phyloP scores from a whole-genome alignment of 2,888 invertebrate genomes.

The Saturnia japonica region DNA sequence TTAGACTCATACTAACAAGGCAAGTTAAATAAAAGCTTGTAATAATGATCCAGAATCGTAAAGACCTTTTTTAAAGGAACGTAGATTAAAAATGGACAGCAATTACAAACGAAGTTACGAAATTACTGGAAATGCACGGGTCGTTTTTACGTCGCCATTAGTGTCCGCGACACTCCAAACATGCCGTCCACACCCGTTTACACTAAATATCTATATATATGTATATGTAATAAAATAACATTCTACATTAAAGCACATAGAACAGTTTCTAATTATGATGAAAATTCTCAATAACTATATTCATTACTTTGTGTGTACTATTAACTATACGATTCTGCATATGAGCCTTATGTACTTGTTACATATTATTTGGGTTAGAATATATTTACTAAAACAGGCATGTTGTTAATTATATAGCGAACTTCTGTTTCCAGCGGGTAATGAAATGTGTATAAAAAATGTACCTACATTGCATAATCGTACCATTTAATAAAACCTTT shows the following conservation, averaged over 20 bases:
- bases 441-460: constrained; percentile 66
- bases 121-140: constrained; percentile 57
- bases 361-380: constrained; percentile 19
- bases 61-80: constrained; percentile 14
- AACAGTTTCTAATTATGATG: too few species aligned
- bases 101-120: constrained; percentile 60
- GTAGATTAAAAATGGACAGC: constrained; percentile 41
- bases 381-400: constrained; percentile 54
- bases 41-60: constrained; percentile 7
- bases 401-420: constrained; percentile 64
- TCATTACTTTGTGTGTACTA: too few species aligned
- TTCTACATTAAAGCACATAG: constrained; percentile 13
- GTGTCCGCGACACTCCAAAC: constrained; percentile 45
- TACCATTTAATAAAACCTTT: constrained; percentile 37
- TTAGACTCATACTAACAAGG: too few species aligned
- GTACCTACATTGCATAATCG: constrained; percentile 54
- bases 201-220: constrained; percentile 1
- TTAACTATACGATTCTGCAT: not conserved
- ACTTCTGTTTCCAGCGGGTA: constrained; percentile 59
- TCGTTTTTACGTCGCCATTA: constrained; percentile 56
- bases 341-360: constrained; percentile 12
- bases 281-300: too few species aligned
- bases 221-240: not conserved
- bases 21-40: too few species aligned
- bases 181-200: constrained; percentile 45